Conservation (phyloP, 1,140 invertebrate genomes). For the Pinna nobilis region DNA sequence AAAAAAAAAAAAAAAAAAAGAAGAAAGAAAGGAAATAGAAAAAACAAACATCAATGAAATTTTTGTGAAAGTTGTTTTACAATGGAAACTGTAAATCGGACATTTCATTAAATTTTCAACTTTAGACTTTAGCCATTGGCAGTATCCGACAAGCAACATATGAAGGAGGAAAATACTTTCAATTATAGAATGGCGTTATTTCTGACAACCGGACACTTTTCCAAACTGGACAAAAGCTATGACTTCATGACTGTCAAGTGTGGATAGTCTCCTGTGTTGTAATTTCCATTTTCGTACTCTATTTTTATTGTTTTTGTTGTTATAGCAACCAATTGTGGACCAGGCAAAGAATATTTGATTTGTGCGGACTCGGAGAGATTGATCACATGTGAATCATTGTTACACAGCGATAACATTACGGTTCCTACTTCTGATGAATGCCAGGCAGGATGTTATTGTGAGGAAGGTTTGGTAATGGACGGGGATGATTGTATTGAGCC, state of each 20-base stretch:
- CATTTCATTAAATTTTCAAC: too few relatives aligned
- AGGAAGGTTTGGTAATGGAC: conserved; percentile 21
- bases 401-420: background rate
- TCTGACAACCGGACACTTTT: conserved; percentile 28
- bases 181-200: background rate
- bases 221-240: too few relatives aligned
- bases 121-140: too few relatives aligned
- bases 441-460: conserved; percentile 34
- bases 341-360: conserved; percentile 31
- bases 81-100: too few relatives aligned
- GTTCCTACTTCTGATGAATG: conserved; percentile 4
- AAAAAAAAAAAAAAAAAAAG: too few relatives aligned
- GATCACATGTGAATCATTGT: conserved; percentile 11
- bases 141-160: too few relatives aligned
- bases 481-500: conserved; percentile 18
- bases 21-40: too few relatives aligned
- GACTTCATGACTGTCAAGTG: too few relatives aligned
- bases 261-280: too few relatives aligned
- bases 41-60: too few relatives aligned
- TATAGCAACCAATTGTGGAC: conserved; percentile 36
- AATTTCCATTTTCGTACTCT: background rate
- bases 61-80: too few relatives aligned
- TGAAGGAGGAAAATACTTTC: background rate
- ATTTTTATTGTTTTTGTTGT: background rate
- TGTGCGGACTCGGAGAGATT: conserved; percentile 24